Conservation (phyloP, 2,888 invertebrate species). For the Trichopria drosophilae region DNA sequence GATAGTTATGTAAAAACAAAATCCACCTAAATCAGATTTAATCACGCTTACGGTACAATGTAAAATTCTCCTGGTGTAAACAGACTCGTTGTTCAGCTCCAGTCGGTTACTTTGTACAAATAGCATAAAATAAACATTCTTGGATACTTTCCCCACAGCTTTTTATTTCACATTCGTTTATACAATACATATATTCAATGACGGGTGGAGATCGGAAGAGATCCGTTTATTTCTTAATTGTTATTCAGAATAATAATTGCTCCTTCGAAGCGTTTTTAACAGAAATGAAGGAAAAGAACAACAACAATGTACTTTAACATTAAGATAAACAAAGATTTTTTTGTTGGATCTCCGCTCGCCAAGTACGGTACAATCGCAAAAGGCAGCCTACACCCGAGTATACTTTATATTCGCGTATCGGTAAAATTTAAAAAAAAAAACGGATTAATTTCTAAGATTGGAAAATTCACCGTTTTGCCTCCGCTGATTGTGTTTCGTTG, state of each 20-base stretch:
- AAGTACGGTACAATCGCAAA: constrained; percentile 49
- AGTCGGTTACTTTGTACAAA: too few relatives aligned
- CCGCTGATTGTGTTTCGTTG: too few relatives aligned
- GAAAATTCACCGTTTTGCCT: too few relatives aligned
- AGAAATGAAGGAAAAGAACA: constrained; percentile 19
- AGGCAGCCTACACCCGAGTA: constrained; percentile 54
- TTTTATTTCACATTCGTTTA: constrained; percentile 55
- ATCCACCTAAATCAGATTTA: too few relatives aligned
- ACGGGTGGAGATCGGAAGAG: constrained; percentile 48
- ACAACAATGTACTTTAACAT: constrained; percentile 32
- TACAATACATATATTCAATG: constrained; percentile 55
- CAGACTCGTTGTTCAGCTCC: too few relatives aligned
- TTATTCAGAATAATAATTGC: constrained; percentile 30
- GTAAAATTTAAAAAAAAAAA: constrained; percentile 45
- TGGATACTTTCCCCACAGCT: constrained; percentile 48
- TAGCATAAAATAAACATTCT: neutral
- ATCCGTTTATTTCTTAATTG: constrained; percentile 26
- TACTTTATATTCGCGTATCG: constrained; percentile 46
- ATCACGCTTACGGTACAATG: too few relatives aligned
- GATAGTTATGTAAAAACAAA: too few relatives aligned
- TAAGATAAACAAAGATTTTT: constrained; percentile 33
- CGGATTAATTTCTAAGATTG: constrained; percentile 10
- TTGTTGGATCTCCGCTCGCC: constrained; percentile 47
- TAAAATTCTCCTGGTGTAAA: too few relatives aligned
- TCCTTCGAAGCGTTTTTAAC: constrained; percentile 26